These are phyloP conservation scores for Rotaria magnacalcarata DNA, from an alignment of 2,888 invertebrate species.

Conservation along the genomic window DNA sequence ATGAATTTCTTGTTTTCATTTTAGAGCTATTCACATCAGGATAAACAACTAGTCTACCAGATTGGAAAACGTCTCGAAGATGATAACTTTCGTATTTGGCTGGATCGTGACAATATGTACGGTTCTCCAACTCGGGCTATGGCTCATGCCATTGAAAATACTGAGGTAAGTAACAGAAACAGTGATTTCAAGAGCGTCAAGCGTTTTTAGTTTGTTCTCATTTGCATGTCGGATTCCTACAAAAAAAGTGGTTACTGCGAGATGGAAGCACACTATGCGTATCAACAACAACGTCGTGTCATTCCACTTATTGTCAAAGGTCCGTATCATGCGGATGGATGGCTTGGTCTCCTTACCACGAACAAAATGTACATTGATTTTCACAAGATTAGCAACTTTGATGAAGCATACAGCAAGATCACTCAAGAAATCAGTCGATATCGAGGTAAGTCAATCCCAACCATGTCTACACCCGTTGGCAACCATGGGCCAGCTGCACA, in stretches of 20 bases:
- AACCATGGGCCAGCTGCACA: not conserved
- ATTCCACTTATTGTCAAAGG: slow-evolving; percentile 6
- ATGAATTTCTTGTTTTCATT: too few relatives aligned
- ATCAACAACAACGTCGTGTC: not conserved
- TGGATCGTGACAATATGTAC: slow-evolving; percentile 24
- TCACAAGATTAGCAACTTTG: not conserved
- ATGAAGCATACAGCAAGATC: not conserved
- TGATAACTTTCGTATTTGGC: not conserved
- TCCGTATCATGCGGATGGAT: not conserved
- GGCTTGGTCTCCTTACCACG: not conserved
- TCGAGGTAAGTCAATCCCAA: not conserved
- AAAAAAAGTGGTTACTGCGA: slow-evolving; percentile 1
- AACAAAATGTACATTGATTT: not conserved
- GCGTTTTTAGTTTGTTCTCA: not conserved
- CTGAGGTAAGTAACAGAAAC: not conserved
- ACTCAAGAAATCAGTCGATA: not conserved
- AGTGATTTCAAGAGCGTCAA: not conserved
- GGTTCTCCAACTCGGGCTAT: not conserved
- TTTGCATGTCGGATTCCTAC: not conserved
- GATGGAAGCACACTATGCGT: not conserved
- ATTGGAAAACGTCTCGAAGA: not conserved
- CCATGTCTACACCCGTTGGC: too few relatives aligned
- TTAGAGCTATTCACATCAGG: not conserved
- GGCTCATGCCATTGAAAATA: slow-evolving; percentile 17
- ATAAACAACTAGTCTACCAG: not conserved